Evolutionary conservation across 2,888 invertebrate species (phyloP).

Genomic region (Pogonocherus hispidulus): DNA sequence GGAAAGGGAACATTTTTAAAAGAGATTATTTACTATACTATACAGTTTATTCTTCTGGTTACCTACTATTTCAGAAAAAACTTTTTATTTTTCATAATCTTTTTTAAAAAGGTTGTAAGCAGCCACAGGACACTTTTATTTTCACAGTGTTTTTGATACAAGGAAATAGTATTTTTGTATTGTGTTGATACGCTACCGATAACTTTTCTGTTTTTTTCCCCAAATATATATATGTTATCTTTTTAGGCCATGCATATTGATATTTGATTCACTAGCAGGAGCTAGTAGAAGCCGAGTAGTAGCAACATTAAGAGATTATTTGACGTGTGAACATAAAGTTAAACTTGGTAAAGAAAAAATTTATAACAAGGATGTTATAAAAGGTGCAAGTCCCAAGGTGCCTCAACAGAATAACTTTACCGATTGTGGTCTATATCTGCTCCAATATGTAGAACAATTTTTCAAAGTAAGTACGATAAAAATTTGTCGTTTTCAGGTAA

Average conservation of each 20-base stretch:
- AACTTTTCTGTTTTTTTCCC: too few relatives aligned
- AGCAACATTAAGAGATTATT: constrained; percentile 91
- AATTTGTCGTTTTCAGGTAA: neutral
- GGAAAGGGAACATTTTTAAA: too few relatives aligned
- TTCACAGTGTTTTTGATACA: too few relatives aligned
- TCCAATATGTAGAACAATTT: constrained; percentile 97
- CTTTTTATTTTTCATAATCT: too few relatives aligned
- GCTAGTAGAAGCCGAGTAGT: constrained; percentile 87
- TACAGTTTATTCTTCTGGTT: too few relatives aligned
- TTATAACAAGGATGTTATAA: constrained; percentile 87
- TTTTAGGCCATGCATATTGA: constrained; percentile 91
- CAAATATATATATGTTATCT: too few relatives aligned
- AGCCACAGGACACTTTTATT: too few relatives aligned
- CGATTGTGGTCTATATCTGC: constrained; percentile 95
- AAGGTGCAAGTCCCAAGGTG: constrained; percentile 89
- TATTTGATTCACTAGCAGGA: constrained; percentile 94
- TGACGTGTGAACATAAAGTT: constrained; percentile 87
- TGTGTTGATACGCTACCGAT: too few relatives aligned
- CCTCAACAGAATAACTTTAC: constrained; percentile 98
- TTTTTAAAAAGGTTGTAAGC: too few relatives aligned
- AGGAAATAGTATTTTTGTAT: too few relatives aligned
- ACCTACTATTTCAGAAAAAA: too few relatives aligned
- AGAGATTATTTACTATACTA: too few relatives aligned
- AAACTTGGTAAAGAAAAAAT: constrained; percentile 76
- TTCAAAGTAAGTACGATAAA: constrained; percentile 76